A percentile compares a stretch with the other conserved stretches of the same genome.
Evolutionary conservation across 2,888 invertebrate genomes (phyloP).

Genomic region (Mechanitis messenoides): DNA sequence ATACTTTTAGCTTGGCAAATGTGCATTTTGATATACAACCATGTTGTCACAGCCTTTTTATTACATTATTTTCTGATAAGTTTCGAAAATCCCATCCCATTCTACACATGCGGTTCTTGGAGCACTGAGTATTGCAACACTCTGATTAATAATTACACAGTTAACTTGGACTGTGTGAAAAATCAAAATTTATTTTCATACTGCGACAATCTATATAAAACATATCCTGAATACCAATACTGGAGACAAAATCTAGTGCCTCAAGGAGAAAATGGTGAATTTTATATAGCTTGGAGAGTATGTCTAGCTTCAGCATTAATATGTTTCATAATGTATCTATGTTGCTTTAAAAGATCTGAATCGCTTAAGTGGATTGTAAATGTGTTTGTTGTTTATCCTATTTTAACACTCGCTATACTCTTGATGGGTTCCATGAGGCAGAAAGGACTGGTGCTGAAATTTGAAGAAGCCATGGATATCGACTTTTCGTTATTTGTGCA

Average conservation of each 20-base stretch:
- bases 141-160: constrained; percentile 46
- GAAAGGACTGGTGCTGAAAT: constrained; percentile 53
- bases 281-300: constrained; percentile 53
- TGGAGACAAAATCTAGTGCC: constrained; percentile 40
- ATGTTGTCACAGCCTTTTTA: constrained; percentile 44
- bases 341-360: constrained; percentile 45
- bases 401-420: constrained; percentile 40
- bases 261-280: constrained; percentile 31
- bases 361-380: constrained; percentile 44
- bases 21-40: constrained; percentile 42
- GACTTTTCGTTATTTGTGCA: constrained; percentile 41
- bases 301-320: constrained; percentile 50
- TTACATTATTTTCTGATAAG: constrained; percentile 62
- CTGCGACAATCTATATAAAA: constrained; percentile 43
- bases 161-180: constrained; percentile 54
- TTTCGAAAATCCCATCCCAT: constrained; percentile 59
- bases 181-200: constrained; percentile 32
- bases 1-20: constrained; percentile 50
- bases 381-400: constrained; percentile 41
- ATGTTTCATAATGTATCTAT: constrained; percentile 40
- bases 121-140: constrained; percentile 45
- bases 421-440: constrained; percentile 60
- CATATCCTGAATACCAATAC: constrained; percentile 62
- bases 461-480: constrained; percentile 47
- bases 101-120: constrained; percentile 53